Conservation (phyloP, 1,140 invertebrate species). For the Zaprionus inermis region DNA sequence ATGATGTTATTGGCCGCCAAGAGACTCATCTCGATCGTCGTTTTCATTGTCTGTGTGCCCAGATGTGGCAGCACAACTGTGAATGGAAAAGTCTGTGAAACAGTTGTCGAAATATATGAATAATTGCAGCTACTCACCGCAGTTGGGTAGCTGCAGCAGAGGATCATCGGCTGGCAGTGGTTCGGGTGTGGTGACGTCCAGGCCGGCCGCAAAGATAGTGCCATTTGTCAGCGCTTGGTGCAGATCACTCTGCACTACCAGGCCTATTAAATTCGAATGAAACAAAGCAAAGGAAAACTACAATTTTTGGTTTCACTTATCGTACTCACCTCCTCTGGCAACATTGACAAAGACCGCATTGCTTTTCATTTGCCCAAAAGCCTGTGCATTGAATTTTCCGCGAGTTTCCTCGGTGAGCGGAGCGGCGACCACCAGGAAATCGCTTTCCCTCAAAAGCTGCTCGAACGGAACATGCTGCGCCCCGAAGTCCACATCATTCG, state of each 20-base stretch:
- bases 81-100: constrained; percentile 72
- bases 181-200: constrained; percentile 96
- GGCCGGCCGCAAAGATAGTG: constrained; percentile 92
- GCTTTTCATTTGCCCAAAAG: constrained; percentile 92
- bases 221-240: constrained; percentile 89
- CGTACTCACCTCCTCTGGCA: constrained; percentile 87
- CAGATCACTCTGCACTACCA: constrained; percentile 91
- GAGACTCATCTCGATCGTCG: constrained; percentile 91
- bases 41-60: constrained; percentile 92
- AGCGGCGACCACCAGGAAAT: constrained; percentile 90
- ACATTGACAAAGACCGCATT: constrained; percentile 92
- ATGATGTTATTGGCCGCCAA: constrained; percentile 92
- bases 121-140: constrained; percentile 89
- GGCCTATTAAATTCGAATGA: too few species aligned
- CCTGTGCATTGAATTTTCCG: constrained; percentile 88
- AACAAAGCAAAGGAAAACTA: neutral
- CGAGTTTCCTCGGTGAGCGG: constrained; percentile 89
- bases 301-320: too few species aligned
- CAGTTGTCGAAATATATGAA: constrained; percentile 3
- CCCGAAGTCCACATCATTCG: constrained; percentile 86
- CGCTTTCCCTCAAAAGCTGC: constrained; percentile 89
- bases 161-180: constrained; percentile 92
- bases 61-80: constrained; percentile 93
- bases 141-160: constrained; percentile 91
- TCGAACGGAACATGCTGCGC: constrained; percentile 90